Evolutionary conservation across 2,113 vertebrate species (phyloP), one percentile per base, ranked within the genome.

Genomic region (Ctenomys sociabilis): DNA sequence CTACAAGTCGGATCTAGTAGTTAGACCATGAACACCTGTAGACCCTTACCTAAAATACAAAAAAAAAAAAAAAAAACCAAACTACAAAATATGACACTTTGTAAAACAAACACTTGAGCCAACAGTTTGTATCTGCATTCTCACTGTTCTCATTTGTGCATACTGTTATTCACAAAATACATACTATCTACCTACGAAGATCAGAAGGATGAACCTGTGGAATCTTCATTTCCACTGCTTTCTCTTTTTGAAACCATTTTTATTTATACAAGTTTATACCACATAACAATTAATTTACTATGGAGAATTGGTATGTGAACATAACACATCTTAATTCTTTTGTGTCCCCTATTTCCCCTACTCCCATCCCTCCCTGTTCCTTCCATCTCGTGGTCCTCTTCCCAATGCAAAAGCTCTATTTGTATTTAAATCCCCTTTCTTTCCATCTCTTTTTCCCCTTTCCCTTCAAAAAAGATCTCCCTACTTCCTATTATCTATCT

Each of bases 51-150:
- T 52, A 52, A 52, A 52, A 52, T 52, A 12, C 52, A 52, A 52
- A 52, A 52, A 10, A 52, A 12, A 52, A 52, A 52, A 52, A 52
- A 52, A 12, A 52, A 52, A 52, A 52, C 10, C 10, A 52, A 40
- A 68, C n/a, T n/a, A n/a, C 35, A 77, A 87, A 95, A 26, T 87
- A 93, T 45, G 54, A 3, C 89, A 92, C 30, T 82, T 89, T 16
- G 40, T 6, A 49, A 49, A n/a, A n/a, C n/a, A 94, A 88, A 91
- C 80, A 75, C 43, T 32, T 43, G 54, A 80, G 45, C 54, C 30
- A 91, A 82, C 24, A 87, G n/a, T 77, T 94, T 94, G 90, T 37
- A 91, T 40, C 10, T 81, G n/a, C 10, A 61, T 68, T 78, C 35
- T 77, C 10, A 61, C n/a, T 40, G 40, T 83, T 95, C 72, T 91